These are phyloP conservation scores for Cephus cinctus DNA, from an alignment of 1,140 invertebrate genomes.

Conservation along the genomic window DNA sequence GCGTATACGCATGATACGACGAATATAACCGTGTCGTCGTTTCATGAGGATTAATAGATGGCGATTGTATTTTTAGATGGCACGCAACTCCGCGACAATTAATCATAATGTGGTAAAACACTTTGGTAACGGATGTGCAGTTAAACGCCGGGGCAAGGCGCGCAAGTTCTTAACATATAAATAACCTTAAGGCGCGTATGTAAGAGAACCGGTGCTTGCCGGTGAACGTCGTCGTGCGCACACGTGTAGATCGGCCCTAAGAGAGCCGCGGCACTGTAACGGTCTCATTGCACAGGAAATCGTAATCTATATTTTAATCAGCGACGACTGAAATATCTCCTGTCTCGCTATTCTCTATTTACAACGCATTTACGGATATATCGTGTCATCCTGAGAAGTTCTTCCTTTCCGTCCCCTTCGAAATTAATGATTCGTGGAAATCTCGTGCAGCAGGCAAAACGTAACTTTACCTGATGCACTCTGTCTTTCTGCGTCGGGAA, in stretches of 20 bases:
- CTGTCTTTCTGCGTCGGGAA: no score
- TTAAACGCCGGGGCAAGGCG: constrained; percentile 19
- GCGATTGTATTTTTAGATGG: constrained; percentile 24
- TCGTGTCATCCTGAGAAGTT: no score
- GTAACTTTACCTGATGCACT: no score
- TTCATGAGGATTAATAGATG: not conserved
- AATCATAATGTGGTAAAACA: constrained; percentile 33
- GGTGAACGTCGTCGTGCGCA: not conserved
- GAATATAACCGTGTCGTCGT: no score
- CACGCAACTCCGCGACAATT: constrained; percentile 23
- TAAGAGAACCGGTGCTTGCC: no score
- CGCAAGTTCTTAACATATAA: constrained; percentile 32
- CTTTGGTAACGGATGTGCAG: constrained; percentile 20
- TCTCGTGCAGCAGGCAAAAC: no score
- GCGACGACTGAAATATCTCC: constrained; percentile 1
- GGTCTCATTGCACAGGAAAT: constrained; percentile 13
- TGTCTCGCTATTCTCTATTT: constrained; percentile 2
- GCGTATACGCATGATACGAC: no score
- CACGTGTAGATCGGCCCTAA: not conserved
- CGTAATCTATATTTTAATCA: constrained; percentile 25
- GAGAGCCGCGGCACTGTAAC: constrained; percentile 6
- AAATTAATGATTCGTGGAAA: no score
- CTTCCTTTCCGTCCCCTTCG: no score
- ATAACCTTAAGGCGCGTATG: constrained; percentile 24
- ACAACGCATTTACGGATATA: no score